Evolutionary conservation across 2,113 vertebrate species (phyloP), one percentile per base, ranked within the genome.

Genomic region (Leucosticte australis): DNA sequence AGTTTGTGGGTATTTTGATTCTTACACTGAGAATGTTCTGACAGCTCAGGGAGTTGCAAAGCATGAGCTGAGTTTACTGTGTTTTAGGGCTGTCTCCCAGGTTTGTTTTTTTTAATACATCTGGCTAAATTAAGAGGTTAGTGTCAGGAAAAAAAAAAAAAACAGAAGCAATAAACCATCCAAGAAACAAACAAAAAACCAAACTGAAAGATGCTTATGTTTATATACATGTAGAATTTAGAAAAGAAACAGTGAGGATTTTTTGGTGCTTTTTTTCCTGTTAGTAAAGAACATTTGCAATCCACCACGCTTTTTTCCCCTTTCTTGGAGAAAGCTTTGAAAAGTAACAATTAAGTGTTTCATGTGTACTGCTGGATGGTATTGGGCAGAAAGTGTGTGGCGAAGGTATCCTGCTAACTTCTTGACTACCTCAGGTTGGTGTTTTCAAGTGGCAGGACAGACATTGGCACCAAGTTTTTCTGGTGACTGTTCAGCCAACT

Each of bases 241-340:
- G 12, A 30, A 52, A 30, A 64, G 2, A 11, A 76, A 39, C 18
- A 35, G 1, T 33, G 28, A 28, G 11, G 10, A 2, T 10, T 24
- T 44, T 52, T 53, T 53, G 2, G 7, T 24, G 1, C 19, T 7
- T 33, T 9, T 33, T 64, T 19, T n/a, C n/a, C 2, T 44, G 33
- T 52, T 63, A 62, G 28, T 9, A 3, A 42, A 84, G 47, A 82
- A 33, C 5, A 5, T 37, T 67, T 59, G 11, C 37, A 87, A 30
- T 47, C 23, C 14, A 13, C 28, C 9, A 2, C 2, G 1, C 17
- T 62, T 3, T 30, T 44, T 22, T 9, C 3, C 2, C 3, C 6
- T 1, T 41, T 35, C 6, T 70, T 39, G n/a, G n/a, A 56, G 35
- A 59, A 60, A 30, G 37, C 22, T 63, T 76, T 42, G 42, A 64